Percentiles rank a stretch among this genome's conserved stretches.
Evolutionary conservation across 2,113 vertebrate species (phyloP).

Genomic region (Vulpes ferrilata): DNA sequence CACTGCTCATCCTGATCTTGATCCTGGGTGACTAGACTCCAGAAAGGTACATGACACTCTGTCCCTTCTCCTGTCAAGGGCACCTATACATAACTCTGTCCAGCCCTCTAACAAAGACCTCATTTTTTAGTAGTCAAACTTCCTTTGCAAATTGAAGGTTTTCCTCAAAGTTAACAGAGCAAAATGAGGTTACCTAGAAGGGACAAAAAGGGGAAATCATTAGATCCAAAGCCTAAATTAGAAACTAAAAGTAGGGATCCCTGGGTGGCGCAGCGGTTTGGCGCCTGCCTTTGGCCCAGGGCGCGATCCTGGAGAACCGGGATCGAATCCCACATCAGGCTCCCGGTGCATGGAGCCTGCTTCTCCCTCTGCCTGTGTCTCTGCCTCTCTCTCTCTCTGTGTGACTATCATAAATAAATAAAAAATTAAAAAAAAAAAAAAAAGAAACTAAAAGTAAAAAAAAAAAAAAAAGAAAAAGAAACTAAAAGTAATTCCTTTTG

Average conservation of each 20-base stretch:
- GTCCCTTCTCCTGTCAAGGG: not conserved
- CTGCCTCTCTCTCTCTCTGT: no score
- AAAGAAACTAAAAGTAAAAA: conserved; percentile 49
- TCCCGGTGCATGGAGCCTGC: no score
- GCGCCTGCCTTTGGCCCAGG: no score
- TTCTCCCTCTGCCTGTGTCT: no score
- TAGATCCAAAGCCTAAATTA: conserved; percentile 54
- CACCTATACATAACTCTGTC: not conserved
- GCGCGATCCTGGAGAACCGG: no score
- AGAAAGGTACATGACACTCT: not conserved
- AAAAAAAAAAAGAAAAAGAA: conserved; percentile 5
- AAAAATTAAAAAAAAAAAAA: no score
- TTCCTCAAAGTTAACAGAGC: conserved; percentile 54
- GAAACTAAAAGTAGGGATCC: conserved; percentile 52
- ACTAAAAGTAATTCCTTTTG: conserved; percentile 39
- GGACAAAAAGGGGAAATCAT: not conserved
- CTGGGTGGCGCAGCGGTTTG: no score
- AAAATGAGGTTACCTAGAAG: conserved; percentile 52
- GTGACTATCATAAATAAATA: no score
- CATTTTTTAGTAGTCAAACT: conserved; percentile 7
- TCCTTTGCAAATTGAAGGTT: conserved; percentile 57
- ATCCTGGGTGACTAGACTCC: not conserved
- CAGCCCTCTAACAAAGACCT: not conserved
- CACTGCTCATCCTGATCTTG: not conserved
- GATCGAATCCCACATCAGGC: no score